Evolutionary conservation across 2,888 invertebrate species (phyloP), one percentile per base, ranked within the genome.

Genomic region (Fissipunctia ypsillon): DNA sequence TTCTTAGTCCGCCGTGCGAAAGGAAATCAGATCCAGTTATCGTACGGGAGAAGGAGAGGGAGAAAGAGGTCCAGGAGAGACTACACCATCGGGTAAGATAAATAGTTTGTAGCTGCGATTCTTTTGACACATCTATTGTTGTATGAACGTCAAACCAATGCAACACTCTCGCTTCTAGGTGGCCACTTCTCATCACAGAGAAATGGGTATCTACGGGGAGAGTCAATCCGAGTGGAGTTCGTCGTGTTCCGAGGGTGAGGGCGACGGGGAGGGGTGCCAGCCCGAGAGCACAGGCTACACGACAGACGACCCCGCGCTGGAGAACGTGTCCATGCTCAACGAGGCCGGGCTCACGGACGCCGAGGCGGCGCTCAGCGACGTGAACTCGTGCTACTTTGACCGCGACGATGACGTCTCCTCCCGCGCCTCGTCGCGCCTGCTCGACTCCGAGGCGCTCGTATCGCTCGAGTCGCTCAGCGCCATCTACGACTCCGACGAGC

Each of bases 301-400:
- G n/a, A 98, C 98, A 0, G 98, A 98, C 93, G 98, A 98, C 93
- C 98, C 98, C 1, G 98, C 98, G 25, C 95, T 98, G 19, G 98
- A 98, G 93, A 98, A 98, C 93, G 97, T 98, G 66, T 98, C 98
- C 56, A 97, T 98, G 97, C 94, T 98, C 28, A 98, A 98, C 94
- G 98, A 98, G 94, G 98, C 98, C 31, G 98, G 98, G 14, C 97
- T 98, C 60, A 98, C 98, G 2, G 98, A 98, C 95, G 98, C 98
- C 16, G 98, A 98, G 96, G 98, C 98, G 75, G 98, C 98, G 41
- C 96, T 98, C 76, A 98, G 98, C 88, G 98, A 98, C 94, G 98
- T 98, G 66, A 98, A 98, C 95, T 98, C 98, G 14, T 97, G 98
- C 87, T 98, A 98, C 93, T 97, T 98, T 93, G 97, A 97, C 89